Evolutionary conservation across 2,113 vertebrate genomes (phyloP), one percentile per base, ranked within the genome.

Genomic region (Fulmarus glacialis): DNA sequence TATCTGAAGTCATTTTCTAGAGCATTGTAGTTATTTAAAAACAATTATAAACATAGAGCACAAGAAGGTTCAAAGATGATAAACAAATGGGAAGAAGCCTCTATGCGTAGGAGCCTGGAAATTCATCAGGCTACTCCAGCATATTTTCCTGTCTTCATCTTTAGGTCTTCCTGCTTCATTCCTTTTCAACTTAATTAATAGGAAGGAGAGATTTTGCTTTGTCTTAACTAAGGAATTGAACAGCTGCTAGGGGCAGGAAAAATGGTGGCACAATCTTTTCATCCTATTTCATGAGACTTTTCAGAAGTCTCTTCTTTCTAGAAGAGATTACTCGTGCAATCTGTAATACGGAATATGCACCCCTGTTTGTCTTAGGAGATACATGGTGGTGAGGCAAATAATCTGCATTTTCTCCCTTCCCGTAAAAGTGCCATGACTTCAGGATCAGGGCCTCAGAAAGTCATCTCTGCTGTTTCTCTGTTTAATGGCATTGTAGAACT

Each of bases 331-430:
- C 60, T 59, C 16, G 29, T 72, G 43, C 60, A 79, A 24, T 50
- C 45, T 68, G 10, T 79, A 60, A 90, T 80, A 56, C 75, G 53
- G 59, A 80, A 34, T 66, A 34, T 0, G 4, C 47, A 19, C 9
- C 36, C 16, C 15, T 1, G 0, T 73, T 72, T 59, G 22, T 75
- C 40, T 78, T n/a, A 16, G 29, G 20, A 2, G 1, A 1, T 43
- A 20, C 1, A 0, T 27, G 22, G 19, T 48, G 89, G 22, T 18
- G 42, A 45, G 59, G 29, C 19, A 4, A 47, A 18, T 42, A 66
- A 58, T 73, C 38, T 7, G 4, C 4, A 3, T 85, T 87, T 89
- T 87, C n/a, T 70, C 30, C 42, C 32, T 50, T 81, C 29, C 15
- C 8, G 1, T 68, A 5, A 10, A 81, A 75, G 47, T 36, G 63